Evolutionary conservation across 2,888 invertebrate species (phyloP).

Genomic region (Ametastegia equiseti): DNA sequence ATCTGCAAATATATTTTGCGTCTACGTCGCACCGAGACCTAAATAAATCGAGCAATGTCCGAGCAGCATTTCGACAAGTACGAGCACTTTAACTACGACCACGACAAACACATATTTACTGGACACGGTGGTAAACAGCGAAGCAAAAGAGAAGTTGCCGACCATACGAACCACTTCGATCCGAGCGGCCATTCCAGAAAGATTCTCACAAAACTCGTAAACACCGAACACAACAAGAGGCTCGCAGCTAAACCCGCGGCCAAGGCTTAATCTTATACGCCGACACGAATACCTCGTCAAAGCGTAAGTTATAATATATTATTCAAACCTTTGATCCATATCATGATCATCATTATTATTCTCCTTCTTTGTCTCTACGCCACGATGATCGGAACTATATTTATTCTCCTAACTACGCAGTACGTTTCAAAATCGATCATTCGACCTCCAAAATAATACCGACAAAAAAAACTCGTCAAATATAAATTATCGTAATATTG

Average conservation of each 20-base stretch:
- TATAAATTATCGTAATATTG: background rate
- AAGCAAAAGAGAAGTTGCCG: slow-evolving; percentile 91
- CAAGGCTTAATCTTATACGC: slow-evolving; percentile 58
- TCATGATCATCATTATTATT: too few species aligned
- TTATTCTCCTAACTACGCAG: background rate
- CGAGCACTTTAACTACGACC: slow-evolving; percentile 96
- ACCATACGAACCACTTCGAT: slow-evolving; percentile 94
- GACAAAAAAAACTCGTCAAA: background rate
- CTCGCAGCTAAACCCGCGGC: slow-evolving; percentile 69
- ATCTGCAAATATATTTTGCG: background rate
- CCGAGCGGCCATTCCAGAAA: slow-evolving; percentile 96
- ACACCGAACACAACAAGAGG: slow-evolving; percentile 90
- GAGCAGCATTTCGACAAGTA: slow-evolving; percentile 92
- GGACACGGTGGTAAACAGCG: slow-evolving; percentile 95
- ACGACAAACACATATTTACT: slow-evolving; percentile 92
- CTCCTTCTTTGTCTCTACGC: background rate
- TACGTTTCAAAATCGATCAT: background rate
- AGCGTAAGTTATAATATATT: background rate
- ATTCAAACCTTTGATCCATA: too few species aligned
- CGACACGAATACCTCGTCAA: background rate
- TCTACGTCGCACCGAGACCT: slow-evolving; percentile 8
- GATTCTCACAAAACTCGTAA: slow-evolving; percentile 90
- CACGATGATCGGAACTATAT: background rate
- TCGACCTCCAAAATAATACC: background rate
- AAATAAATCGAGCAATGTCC: slow-evolving; percentile 82